phyloP scores from a whole-genome alignment of 2,888 invertebrate genomes.

The Leistus spinibarbis region DNA sequence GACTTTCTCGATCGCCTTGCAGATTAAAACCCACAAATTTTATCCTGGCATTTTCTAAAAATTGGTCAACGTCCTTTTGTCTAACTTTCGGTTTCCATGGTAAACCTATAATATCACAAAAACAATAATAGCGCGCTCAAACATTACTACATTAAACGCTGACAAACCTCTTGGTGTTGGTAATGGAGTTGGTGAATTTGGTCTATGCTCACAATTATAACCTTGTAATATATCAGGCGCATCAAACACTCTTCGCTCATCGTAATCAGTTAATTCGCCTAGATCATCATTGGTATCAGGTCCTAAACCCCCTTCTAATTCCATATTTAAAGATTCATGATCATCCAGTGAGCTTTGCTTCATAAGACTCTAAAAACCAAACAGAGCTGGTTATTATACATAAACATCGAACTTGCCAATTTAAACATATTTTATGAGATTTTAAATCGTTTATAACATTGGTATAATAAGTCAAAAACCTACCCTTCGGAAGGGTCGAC shows the following conservation, averaged over 20 bases:
- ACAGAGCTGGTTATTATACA: too few relatives aligned
- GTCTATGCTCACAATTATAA: constrained; percentile 51
- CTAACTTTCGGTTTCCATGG: constrained; percentile 98
- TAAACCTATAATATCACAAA: constrained; percentile 54
- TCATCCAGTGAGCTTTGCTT: constrained; percentile 93
- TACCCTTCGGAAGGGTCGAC: constrained; percentile 72
- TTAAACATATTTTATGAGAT: too few relatives aligned
- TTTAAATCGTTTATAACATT: too few relatives aligned
- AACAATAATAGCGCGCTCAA: neutral
- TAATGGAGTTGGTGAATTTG: constrained; percentile 52
- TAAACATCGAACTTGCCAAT: too few relatives aligned
- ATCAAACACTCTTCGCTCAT: constrained; percentile 60
- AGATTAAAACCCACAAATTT: constrained; percentile 97
- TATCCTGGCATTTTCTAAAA: constrained; percentile 85
- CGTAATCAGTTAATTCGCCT: constrained; percentile 60
- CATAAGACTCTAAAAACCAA: constrained; percentile 70
- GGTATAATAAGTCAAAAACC: constrained; percentile 43
- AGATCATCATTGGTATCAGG: constrained; percentile 67
- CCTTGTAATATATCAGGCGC: constrained; percentile 49
- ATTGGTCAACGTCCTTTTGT: constrained; percentile 90
- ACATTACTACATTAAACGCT: neutral
- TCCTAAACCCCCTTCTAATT: constrained; percentile 68
- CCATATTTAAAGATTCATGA: constrained; percentile 74
- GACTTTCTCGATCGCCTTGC: constrained; percentile 82
- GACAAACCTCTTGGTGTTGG: constrained; percentile 44